Conservation (phyloP, 1,140 invertebrate genomes). For the Scaptomyza montana region DNA sequence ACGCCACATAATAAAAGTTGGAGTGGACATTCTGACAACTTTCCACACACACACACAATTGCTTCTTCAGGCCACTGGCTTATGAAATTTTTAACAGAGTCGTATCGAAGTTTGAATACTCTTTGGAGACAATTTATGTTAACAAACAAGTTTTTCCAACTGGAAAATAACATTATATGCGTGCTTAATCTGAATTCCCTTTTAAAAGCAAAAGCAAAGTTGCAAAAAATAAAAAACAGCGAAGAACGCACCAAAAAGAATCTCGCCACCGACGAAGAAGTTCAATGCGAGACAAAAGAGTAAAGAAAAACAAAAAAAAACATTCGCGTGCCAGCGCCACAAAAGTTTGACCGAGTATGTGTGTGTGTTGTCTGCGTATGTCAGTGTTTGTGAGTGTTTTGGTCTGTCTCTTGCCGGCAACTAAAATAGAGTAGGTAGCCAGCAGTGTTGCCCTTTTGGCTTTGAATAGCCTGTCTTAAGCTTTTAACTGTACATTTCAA, state of each 20-base stretch:
- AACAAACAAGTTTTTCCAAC: neutral
- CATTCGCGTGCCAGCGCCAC: slow-evolving; percentile 17
- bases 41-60: slow-evolving; percentile 42
- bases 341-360: slow-evolving; percentile 16
- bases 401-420: slow-evolving; percentile 28
- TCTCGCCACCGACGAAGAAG: slow-evolving; percentile 23
- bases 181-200: no score
- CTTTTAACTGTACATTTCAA: neutral
- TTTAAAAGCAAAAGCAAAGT: slow-evolving; percentile 2
- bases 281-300: slow-evolving; percentile 32
- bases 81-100: slow-evolving; percentile 19
- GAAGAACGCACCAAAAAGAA: slow-evolving; percentile 28
- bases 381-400: slow-evolving; percentile 21
- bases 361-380: neutral
- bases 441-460: neutral
- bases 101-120: slow-evolving; percentile 11
- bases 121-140: neutral
- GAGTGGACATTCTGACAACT: slow-evolving; percentile 67
- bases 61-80: slow-evolving; percentile 36
- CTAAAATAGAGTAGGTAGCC: slow-evolving; percentile 49
- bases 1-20: slow-evolving; percentile 33
- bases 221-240: slow-evolving; percentile 26
- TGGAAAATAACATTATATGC: slow-evolving; percentile 3
- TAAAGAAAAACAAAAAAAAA: slow-evolving; percentile 1
- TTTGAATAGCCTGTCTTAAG: neutral